Evolutionary conservation across 2,888 invertebrate genomes (phyloP).

Genomic region (Ectemnius continuus): DNA sequence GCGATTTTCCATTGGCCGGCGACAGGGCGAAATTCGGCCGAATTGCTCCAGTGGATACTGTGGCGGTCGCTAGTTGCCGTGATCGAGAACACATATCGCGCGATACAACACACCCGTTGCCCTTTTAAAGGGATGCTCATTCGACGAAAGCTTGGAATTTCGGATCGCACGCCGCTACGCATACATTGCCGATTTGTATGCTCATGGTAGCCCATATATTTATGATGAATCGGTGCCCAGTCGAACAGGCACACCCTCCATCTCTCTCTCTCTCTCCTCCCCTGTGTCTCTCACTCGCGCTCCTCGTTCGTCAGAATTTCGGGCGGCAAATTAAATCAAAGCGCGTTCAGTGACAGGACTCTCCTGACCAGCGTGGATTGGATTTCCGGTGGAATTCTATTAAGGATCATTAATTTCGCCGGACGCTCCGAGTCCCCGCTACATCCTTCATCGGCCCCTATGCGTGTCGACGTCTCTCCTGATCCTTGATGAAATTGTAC

Average conservation of each 20-base stretch:
- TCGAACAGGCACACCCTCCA: neutral
- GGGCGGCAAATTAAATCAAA: neutral
- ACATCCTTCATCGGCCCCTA: neutral
- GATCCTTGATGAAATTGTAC: neutral
- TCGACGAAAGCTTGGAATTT: neutral
- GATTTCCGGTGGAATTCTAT: neutral
- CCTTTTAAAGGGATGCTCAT: too few species aligned
- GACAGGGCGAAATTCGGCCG: too few species aligned
- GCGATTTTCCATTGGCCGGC: too few species aligned
- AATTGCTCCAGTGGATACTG: too few species aligned
- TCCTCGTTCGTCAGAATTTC: neutral
- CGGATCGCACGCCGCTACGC: neutral
- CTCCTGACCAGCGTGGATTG: neutral
- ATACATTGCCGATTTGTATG: slow-evolving; percentile 23
- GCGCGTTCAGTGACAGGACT: neutral
- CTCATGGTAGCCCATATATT: slow-evolving; percentile 19
- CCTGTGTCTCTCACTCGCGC: neutral
- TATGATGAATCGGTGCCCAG: neutral
- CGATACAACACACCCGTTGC: too few species aligned
- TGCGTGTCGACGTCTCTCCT: slow-evolving; percentile 3
- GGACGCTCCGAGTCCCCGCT: neutral
- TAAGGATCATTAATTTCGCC: slow-evolving; percentile 2
- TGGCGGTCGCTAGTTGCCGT: too few species aligned
- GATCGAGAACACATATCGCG: too few species aligned
- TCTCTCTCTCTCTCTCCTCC: too few species aligned